phyloP scores from a whole-genome alignment of 2,888 invertebrate species.

The Cerastoderma edule region DNA sequence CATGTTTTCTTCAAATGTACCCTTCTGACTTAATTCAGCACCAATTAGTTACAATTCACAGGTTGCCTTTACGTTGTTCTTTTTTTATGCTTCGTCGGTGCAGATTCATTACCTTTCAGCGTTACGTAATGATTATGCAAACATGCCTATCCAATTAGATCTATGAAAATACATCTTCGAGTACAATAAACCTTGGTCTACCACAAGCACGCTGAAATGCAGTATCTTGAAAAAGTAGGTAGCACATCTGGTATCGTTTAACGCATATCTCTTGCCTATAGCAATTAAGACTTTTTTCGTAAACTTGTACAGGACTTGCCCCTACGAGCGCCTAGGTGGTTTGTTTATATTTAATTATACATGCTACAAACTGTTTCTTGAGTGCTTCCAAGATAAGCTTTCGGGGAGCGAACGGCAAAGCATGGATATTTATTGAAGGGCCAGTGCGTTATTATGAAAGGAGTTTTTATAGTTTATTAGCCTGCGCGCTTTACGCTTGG shows the following conservation, averaged over 20 bases:
- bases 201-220: not conserved
- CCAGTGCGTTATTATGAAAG: constrained; percentile 1
- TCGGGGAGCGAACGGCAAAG: not conserved
- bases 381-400: constrained; percentile 1
- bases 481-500: not conserved
- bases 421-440: not conserved
- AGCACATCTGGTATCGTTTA: not conserved
- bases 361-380: not conserved
- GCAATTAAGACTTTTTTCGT: constrained; percentile 23
- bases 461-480: constrained; percentile 14
- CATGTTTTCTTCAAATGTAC: too few species aligned
- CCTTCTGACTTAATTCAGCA: too few species aligned
- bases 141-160: too few species aligned
- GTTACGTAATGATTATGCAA: too few species aligned
- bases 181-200: too few species aligned
- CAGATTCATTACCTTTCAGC: too few species aligned
- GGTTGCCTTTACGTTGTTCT: too few species aligned
- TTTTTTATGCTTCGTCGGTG: too few species aligned
- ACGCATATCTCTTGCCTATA: constrained; percentile 21
- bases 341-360: constrained; percentile 36
- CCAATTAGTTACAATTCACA: too few species aligned
- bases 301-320: constrained; percentile 1
- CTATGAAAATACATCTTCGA: too few species aligned
- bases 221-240: constrained; percentile 10
- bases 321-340: constrained; percentile 7